phyloP scores from a whole-genome alignment of 1,140 invertebrate genomes.

The Neelides sp. region DNA sequence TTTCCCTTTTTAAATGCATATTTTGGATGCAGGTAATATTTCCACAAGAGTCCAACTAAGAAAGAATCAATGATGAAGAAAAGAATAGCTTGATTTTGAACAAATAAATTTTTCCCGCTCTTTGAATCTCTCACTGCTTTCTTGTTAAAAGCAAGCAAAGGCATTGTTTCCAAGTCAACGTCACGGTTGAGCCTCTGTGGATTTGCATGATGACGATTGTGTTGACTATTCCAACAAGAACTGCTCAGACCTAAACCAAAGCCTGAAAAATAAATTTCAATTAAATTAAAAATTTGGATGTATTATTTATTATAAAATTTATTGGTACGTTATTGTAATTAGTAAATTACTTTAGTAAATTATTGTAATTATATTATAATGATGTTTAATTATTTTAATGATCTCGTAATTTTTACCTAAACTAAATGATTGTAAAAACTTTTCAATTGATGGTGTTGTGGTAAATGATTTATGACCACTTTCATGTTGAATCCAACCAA shows the following conservation, averaged over 20 bases:
- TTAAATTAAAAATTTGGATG: neutral
- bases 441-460: neutral
- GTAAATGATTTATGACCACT: neutral
- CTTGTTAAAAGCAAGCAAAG: conserved; percentile 1
- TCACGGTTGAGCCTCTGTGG: conserved; percentile 8
- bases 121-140: neutral
- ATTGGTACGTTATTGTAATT: no score
- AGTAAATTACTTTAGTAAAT: no score
- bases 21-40: neutral
- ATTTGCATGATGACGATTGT: conserved; percentile 14
- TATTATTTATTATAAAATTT: no score
- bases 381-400: no score
- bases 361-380: no score
- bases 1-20: neutral
- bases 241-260: neutral
- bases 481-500: neutral
- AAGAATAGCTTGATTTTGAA: neutral
- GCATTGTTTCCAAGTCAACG: conserved; percentile 12
- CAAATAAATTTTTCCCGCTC: neutral
- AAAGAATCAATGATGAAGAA: neutral
- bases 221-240: conserved; percentile 4
- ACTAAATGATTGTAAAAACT: neutral
- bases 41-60: neutral
- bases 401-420: no score
- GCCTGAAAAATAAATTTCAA: conserved; percentile 5